phyloP scores from a whole-genome alignment of 2,797 vertebrate species.

The Coregonus suidteri region DNA sequence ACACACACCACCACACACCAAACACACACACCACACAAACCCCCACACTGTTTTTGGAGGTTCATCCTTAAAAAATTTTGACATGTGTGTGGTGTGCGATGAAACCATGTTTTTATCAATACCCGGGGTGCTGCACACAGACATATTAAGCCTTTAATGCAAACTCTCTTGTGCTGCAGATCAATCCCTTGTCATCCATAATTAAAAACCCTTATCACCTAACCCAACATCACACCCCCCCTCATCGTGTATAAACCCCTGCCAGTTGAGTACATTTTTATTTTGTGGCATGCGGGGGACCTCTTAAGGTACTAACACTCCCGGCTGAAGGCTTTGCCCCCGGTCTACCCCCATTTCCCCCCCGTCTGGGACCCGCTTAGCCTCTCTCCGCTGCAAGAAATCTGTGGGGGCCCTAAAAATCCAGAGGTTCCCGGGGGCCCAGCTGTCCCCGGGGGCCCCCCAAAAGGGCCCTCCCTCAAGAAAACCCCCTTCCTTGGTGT shows the following conservation, averaged over 20 bases:
- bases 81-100: too few species aligned
- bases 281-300: conserved; percentile 79
- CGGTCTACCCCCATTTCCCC: conserved; percentile 66
- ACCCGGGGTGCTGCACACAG: too few species aligned
- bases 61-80: too few species aligned
- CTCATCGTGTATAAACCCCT: conserved; percentile 83
- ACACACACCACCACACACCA: too few species aligned
- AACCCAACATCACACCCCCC: not conserved
- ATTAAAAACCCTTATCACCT: too few species aligned
- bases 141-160: not conserved
- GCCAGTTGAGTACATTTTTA: conserved; percentile 83
- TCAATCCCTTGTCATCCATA: not conserved
- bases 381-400: conserved; percentile 78
- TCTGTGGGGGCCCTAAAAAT: conserved; percentile 82
- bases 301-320: conserved; percentile 78
- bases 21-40: not conserved
- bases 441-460: conserved; percentile 48
- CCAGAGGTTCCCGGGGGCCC: conserved; percentile 80
- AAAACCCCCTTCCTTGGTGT: conserved; percentile 52
- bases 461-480: conserved; percentile 1
- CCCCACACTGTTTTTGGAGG: not conserved
- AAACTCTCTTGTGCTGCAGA: not conserved
- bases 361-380: conserved; percentile 71
- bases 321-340: conserved; percentile 70
- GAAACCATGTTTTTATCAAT: too few species aligned